Percentiles rank a stretch among this genome's conserved stretches.
These are phyloP conservation scores for Lumbricus terrestris DNA, from an alignment of 2,888 invertebrate genomes.

Conservation along the genomic window DNA sequence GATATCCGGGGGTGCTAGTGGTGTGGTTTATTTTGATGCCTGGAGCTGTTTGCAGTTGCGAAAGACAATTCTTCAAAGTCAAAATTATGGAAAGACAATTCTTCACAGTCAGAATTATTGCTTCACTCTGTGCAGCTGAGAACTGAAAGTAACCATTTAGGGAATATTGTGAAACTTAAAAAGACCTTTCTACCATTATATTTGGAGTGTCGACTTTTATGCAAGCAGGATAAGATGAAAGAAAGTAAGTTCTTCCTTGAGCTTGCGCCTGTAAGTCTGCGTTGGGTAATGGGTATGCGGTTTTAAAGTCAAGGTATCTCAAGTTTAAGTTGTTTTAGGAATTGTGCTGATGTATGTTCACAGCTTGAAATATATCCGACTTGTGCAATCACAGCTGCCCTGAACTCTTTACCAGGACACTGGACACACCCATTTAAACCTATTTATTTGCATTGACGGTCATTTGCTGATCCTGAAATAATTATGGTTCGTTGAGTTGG, in stretches of 20 bases:
- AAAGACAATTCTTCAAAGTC: not conserved
- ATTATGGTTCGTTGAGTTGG: too few species aligned
- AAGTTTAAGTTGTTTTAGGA: too few species aligned
- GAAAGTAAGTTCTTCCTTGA: not conserved
- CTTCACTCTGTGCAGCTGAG: not conserved
- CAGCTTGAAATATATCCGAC: too few species aligned
- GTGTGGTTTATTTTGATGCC: conserved; percentile 3
- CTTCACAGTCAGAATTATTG: not conserved
- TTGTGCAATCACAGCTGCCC: too few species aligned
- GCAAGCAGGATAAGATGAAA: not conserved
- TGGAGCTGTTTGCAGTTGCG: not conserved
- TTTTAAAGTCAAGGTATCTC: too few species aligned
- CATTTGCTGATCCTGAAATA: too few species aligned
- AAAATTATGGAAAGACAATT: not conserved
- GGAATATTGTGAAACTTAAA: not conserved
- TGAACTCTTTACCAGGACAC: too few species aligned
- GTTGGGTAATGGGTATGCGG: too few species aligned
- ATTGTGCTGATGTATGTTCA: too few species aligned
- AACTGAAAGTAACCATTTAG: not conserved
- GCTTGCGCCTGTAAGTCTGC: not conserved
- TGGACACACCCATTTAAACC: too few species aligned
- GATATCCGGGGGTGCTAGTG: not conserved
- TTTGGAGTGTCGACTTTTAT: not conserved
- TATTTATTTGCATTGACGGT: too few species aligned
- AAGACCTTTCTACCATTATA: not conserved